Conservation (phyloP, 2,113 vertebrate genomes). For the Crotalus horridus region DNA sequence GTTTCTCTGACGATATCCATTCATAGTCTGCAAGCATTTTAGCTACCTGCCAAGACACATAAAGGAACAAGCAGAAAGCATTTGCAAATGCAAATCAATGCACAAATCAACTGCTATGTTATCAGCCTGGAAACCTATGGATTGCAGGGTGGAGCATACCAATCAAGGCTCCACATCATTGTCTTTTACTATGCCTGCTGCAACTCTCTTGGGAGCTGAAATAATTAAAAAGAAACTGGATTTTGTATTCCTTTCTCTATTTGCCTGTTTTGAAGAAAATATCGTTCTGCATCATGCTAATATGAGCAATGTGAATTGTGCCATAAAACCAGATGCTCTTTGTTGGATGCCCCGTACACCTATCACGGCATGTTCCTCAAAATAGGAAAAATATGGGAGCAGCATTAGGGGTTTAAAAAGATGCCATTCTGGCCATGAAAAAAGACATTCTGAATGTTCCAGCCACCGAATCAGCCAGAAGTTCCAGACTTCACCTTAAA, state of each 20-base stretch:
- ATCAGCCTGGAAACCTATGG: not conserved
- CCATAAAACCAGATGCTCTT: not conserved
- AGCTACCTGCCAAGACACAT: conserved; percentile 71
- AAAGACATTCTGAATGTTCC: not conserved
- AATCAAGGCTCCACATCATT: too few species aligned
- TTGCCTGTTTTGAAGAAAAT: not conserved
- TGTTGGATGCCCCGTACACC: not conserved
- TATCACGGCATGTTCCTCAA: too few species aligned
- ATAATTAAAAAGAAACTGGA: not conserved
- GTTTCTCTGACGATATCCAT: conserved; percentile 89
- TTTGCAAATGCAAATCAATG: not conserved
- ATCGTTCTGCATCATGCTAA: not conserved
- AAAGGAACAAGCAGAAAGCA: not conserved
- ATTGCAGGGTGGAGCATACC: not conserved
- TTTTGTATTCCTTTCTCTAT: not conserved
- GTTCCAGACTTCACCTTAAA: not conserved
- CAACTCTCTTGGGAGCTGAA: not conserved
- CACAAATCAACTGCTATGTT: not conserved
- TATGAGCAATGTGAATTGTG: not conserved
- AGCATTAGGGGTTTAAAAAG: not conserved
- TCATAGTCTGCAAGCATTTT: conserved; percentile 89
- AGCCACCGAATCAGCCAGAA: not conserved
- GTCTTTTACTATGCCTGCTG: not conserved
- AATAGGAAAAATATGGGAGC: not conserved
- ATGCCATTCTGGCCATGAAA: not conserved